Evolutionary conservation across 2,113 vertebrate species (phyloP), one percentile per base, ranked within the genome.

Genomic region (Chamaetylas fuelleborni): DNA sequence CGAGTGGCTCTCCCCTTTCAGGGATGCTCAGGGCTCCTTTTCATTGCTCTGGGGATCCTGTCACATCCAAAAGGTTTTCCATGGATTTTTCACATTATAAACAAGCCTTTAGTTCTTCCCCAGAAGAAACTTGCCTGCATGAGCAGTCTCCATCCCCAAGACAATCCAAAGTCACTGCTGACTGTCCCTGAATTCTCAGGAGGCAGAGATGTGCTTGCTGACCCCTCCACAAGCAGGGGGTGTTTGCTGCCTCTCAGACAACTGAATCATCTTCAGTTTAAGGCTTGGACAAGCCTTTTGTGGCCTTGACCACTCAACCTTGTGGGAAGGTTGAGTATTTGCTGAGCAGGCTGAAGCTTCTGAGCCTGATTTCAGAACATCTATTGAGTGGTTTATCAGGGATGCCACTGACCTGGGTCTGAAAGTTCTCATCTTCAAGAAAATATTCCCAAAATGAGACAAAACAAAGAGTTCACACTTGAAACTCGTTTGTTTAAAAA

Each of bases 1-100:
- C 0, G 0, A 67, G 66, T 2, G 0, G 11, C n/a, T 33, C 31
- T 45, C 14, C 2, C 1, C 26, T 79, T 79, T 16, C 22, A 56
- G 51, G 38, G 67, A 40, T 65, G 31, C 62, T 43, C 50, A 12
- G 62, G 5, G 38, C 48, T 54, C 33, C 40, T 71, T 38, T 22
- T n/a, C 43, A 2, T 26, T 26, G 28, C 42, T 38, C 31, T 28
- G 29, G 31, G 36, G 25, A 33, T 64, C 57, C 53, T 60, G 43
- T n/a, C 1, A 9, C 33, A 34, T 43, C 56, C 4, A 4, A 2
- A 7, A 12, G 17, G 25, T 50, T 67, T 67, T 34, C 29, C 29
- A 23, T 19, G n/a, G 25, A 2, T 28, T 87, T n/a, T 69, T 51
- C 47, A 69, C 48, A 36, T 66, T 70, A 43, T 77, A 31, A 82